Percentiles rank a stretch among this genome's conserved stretches.
These are phyloP conservation scores for Ptychochromis oligacanthus DNA, from an alignment of 2,113 vertebrate species.

Conservation along the genomic window DNA sequence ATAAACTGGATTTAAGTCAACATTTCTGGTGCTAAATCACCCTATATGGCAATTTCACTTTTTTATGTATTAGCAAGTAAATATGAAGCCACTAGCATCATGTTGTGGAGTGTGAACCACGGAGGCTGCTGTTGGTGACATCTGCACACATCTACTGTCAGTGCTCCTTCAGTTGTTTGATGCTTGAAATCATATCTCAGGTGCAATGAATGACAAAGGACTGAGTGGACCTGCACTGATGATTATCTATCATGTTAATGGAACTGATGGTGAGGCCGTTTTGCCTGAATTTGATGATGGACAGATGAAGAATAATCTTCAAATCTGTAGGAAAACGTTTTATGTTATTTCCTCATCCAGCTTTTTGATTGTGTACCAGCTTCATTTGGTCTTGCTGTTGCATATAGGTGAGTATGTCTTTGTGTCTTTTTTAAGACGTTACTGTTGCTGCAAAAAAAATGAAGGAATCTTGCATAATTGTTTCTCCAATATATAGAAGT, in stretches of 20 bases:
- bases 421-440: not conserved
- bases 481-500: not conserved
- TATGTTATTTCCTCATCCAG: not conserved
- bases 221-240: not conserved
- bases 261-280: not conserved
- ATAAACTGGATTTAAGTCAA: too few species aligned
- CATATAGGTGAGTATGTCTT: not conserved
- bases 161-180: not conserved
- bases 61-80: too few species aligned
- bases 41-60: too few species aligned
- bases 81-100: not conserved
- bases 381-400: not conserved
- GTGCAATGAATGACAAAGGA: not conserved
- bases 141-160: not conserved
- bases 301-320: not conserved
- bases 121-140: not conserved
- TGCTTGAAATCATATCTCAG: not conserved
- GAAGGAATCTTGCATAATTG: not conserved
- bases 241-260: not conserved
- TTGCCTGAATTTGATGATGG: not conserved
- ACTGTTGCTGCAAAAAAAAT: too few species aligned
- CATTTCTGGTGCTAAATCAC: not conserved
- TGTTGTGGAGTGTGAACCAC: not conserved
- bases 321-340: not conserved
- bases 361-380: not conserved